Evolutionary conservation across 2,888 invertebrate species (phyloP), one percentile per base, ranked within the genome.

Genomic region (Drosophila koepferae): DNA sequence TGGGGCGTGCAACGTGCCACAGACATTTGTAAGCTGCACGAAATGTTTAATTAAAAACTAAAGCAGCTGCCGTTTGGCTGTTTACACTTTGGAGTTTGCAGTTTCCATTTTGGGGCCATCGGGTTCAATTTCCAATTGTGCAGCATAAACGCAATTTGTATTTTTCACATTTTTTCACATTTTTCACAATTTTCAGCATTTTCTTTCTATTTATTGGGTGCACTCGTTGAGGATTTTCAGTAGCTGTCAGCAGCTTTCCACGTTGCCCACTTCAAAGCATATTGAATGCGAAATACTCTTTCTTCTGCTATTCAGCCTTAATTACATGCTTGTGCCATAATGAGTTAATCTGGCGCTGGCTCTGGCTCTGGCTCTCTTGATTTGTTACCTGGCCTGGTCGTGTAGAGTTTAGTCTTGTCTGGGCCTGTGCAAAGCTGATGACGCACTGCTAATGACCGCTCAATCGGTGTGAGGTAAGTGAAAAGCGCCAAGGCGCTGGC

Each of bases 41-140:
- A 72, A 72, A 71, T 74, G 80, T 85, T 85, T 85, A 85, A 85
- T 85, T 85, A 86, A 85, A 85, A 82, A 80, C 77, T 75, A 86
- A 84, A 77, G 74, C 74, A 82, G 72, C 79, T 72, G 68, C 70
- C 67, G 68, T 8, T 74, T 74, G 82, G 80, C 75, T 75, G 72
- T 71, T 82, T 77, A 77, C 77, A 72, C 71, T 65, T 65, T 73
- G 58, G 60, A 58, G 68, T 48, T 81, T 78, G 60, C 73, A 66
- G 46, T 64, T 76, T 66, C 49, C 49, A 60, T 60, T 73, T 76
- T 65, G 31, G 55, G 54, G 38, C 8, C 46, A 20, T 49, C n/a
- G 55, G 58, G 66, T 49, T 38, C 71, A 61, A 68, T 79, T 68
- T 81, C 64, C 63, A 74, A 66, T 77, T 79, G 77, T 77, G 77